Conservation (phyloP, 2,888 invertebrate species). For the Noctua janthina region DNA sequence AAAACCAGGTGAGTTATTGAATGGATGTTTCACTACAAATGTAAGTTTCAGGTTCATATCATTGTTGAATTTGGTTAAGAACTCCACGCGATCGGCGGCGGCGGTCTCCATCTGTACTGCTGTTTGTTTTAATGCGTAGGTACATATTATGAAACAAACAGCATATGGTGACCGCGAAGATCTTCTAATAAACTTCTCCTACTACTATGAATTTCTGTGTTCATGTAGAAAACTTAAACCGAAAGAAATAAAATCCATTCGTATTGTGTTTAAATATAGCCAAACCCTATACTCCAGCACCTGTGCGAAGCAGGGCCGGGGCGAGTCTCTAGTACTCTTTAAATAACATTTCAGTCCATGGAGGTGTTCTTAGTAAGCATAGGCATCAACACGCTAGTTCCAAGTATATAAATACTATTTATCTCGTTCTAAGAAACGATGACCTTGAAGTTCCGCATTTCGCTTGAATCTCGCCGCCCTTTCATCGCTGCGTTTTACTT, state of each 20-base stretch:
- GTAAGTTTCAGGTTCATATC: background rate
- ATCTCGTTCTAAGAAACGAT: conserved; percentile 5
- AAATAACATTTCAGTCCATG: background rate
- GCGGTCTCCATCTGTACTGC: background rate
- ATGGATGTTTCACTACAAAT: background rate
- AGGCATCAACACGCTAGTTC: background rate
- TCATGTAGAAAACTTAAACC: background rate
- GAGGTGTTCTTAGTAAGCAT: background rate
- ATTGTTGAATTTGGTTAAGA: conserved; percentile 17
- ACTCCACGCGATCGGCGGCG: too few relatives aligned
- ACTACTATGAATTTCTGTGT: background rate
- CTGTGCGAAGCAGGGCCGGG: background rate
- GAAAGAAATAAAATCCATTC: background rate
- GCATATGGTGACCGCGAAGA: background rate
- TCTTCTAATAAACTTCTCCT: background rate
- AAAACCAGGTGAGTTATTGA: background rate
- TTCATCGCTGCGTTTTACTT: background rate
- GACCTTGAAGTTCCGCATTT: conserved; percentile 15
- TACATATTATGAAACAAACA: background rate
- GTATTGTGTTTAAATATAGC: background rate
- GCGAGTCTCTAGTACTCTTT: background rate
- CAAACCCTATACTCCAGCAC: background rate
- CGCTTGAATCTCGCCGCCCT: background rate
- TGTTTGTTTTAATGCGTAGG: too few relatives aligned
- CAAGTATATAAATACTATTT: background rate